A percentile compares a stretch with the other conserved stretches of the same genome.
phyloP scores from a whole-genome alignment of 2,797 vertebrate genomes.

The Trichosurus vulpecula region DNA sequence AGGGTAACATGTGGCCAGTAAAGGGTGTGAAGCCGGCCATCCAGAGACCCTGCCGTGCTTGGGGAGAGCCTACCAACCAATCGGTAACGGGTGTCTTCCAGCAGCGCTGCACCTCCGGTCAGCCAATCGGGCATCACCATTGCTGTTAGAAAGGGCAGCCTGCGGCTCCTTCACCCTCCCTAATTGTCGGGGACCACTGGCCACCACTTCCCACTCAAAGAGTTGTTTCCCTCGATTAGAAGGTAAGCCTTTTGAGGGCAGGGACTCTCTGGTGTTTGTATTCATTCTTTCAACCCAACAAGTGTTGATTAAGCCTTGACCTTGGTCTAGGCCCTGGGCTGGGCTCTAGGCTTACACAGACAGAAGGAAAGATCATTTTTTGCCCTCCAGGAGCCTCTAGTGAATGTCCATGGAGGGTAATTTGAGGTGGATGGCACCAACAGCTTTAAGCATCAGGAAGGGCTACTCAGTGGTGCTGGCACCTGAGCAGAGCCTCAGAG shows the following conservation, averaged over 20 bases:
- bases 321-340: not conserved
- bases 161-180: not conserved
- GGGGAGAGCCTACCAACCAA: not conserved
- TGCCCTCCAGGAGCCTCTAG: not conserved
- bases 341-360: not conserved
- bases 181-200: not conserved
- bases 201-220: not conserved
- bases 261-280: not conserved
- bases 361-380: not conserved
- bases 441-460: not conserved
- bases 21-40: accelerated
- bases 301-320: not conserved
- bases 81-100: not conserved
- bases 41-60: not conserved
- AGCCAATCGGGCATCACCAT: not conserved
- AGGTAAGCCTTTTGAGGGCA: not conserved
- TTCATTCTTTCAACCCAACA: no score
- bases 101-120: not conserved
- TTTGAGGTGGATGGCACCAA: not conserved
- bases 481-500: not conserved
- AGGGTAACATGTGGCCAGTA: no score
- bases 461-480: not conserved
- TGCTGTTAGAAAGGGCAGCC: not conserved
- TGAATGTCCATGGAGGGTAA: not conserved
- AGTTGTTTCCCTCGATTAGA: not conserved